These are phyloP conservation scores for Oncorhynchus kisutch DNA, from an alignment of 2,113 vertebrate genomes.

Conservation along the genomic window DNA sequence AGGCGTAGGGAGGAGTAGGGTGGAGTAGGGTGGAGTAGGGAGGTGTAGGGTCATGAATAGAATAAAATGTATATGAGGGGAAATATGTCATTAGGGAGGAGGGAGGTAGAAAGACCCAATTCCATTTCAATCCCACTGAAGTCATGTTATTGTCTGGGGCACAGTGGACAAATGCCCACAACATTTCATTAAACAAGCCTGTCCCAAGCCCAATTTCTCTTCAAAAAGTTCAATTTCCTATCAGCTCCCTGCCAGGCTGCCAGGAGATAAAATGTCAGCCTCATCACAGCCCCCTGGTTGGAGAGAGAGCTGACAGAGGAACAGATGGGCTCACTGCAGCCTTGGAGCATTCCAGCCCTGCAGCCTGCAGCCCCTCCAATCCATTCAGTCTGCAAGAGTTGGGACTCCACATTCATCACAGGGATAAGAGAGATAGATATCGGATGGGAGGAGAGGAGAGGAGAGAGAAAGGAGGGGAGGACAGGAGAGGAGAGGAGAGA, in stretches of 20 bases:
- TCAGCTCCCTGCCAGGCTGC: neutral
- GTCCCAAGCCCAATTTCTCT: neutral
- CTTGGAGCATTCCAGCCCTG: neutral
- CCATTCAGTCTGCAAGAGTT: constrained; percentile 16
- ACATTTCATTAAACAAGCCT: neutral
- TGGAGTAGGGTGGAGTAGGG: no score
- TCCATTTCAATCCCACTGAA: no score
- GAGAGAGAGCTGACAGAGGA: constrained; percentile 11
- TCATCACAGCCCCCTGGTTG: neutral
- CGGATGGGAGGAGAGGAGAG: neutral
- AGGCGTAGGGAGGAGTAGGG: no score
- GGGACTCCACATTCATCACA: constrained; percentile 15
- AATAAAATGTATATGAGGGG: no score
- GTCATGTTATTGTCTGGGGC: no score
- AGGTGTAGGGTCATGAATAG: no score
- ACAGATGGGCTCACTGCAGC: constrained; percentile 2
- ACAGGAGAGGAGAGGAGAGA: neutral
- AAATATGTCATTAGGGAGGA: no score
- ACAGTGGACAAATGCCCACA: no score
- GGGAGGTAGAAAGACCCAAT: no score
- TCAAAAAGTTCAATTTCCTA: neutral
- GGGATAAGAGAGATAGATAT: constrained; percentile 29
- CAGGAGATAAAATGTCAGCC: neutral
- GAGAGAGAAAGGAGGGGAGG: neutral
- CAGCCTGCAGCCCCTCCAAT: neutral